Base-by-base conservation (phyloP, 2,797 vertebrate species). In the Pseudochromis fuscus region DNA sequence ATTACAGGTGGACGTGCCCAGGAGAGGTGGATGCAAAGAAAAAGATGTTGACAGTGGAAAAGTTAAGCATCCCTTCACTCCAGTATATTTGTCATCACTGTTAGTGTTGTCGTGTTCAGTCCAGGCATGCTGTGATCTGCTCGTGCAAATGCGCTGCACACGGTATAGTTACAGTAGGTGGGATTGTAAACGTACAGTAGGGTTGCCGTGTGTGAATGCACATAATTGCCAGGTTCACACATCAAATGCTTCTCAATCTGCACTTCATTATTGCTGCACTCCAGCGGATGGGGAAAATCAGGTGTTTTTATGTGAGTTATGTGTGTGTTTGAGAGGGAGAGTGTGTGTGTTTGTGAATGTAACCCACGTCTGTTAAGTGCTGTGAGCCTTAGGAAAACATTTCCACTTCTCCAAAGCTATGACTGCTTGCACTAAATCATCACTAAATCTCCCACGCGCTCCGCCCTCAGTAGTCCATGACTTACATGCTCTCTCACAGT, bases 401-500 rank as follows among this genome's bases (percentile, higher is more conserved):
- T 88, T 88, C 72, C 85, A 76, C 74, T 82, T 83, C 52, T 85
- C 70, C 37, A 65, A 60, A 61, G 79, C 62, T 72, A 59, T 72
- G 86, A 82, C 80, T 77, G 68, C 64, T 61, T 7, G 7, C 51
- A 75, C 75, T 87, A 88, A 91, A 87, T 90, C 85, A 86, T 67
- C 57, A 23, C 60, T 82, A 74, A 81, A 82, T 84, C 77, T 84
- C 70, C 71, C 72, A 60, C 62, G 7, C 5, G 19, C 77, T 83
- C 67, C 71, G 7, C 72, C 63, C 71, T 71, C 72, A 33, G 23
- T 1, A 30, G 46, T 67, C 37, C 55, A 25, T 79, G 72, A 85
- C 40, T 72, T 62, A 75, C 66, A 69, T 10, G 55, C 45, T 49
- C 50, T 21, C 63, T 30, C 61, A 52, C 52, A 45, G 53, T 46